Conservation (phyloP, 2,113 vertebrate species). For the Hemiscyllium ocellatum region DNA sequence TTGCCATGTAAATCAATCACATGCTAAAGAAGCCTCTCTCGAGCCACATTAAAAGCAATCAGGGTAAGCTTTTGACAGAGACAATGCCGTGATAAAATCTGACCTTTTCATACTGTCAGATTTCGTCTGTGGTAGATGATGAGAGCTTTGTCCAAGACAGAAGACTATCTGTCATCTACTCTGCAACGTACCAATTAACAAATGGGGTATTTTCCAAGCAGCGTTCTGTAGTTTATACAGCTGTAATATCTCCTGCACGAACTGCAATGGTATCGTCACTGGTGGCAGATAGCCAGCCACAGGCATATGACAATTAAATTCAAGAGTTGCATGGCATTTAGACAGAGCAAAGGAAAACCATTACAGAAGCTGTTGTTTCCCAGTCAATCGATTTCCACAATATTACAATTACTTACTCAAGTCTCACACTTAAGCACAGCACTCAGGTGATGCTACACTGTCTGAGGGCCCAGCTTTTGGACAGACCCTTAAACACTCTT, state of each 20-base stretch:
- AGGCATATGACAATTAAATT: background rate
- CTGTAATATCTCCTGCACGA: background rate
- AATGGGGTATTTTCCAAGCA: background rate
- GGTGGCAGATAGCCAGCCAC: background rate
- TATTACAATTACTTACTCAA: background rate
- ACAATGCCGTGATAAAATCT: too few relatives aligned
- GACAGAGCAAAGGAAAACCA: background rate
- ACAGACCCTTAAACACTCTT: background rate
- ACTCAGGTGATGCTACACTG: too few relatives aligned
- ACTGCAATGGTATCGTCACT: background rate
- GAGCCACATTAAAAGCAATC: slow-evolving; percentile 27
- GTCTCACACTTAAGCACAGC: background rate
- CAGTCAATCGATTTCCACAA: background rate
- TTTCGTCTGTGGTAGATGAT: slow-evolving; percentile 36
- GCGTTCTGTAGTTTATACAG: background rate
- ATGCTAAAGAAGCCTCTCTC: slow-evolving; percentile 40
- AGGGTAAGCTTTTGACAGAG: background rate
- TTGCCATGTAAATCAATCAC: slow-evolving; percentile 59
- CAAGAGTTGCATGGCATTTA: background rate
- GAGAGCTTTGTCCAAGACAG: slow-evolving; percentile 39
- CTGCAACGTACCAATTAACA: background rate
- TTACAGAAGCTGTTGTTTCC: background rate
- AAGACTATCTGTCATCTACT: background rate
- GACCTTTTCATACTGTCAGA: slow-evolving; percentile 34
- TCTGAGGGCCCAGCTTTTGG: too few relatives aligned